Conservation (phyloP, 2,797 vertebrate species). For the Crocidura indochinensis region DNA sequence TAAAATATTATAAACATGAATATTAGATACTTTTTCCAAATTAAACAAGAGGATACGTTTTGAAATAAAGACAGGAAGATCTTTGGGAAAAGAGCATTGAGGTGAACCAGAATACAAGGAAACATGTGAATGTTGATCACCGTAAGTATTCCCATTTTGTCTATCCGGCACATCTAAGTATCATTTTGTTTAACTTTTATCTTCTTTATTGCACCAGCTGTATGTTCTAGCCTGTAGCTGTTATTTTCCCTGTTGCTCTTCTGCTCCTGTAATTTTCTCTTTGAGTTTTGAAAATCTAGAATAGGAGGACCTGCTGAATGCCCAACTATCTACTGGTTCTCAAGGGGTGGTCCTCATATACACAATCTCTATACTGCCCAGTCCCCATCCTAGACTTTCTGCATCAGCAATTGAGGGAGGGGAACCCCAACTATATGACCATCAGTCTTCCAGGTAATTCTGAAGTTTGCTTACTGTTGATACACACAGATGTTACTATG, state of each 20-base stretch:
- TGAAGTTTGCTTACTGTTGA: too few species aligned
- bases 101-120: background rate
- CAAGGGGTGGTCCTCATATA: background rate
- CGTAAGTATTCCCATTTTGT: background rate
- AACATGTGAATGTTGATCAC: background rate
- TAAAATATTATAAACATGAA: conserved; percentile 39
- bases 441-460: background rate
- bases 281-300: conserved; percentile 24
- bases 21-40: background rate
- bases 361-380: background rate
- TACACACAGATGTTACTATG: too few species aligned
- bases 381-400: too few species aligned
- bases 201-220: background rate
- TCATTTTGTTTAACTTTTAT: background rate
- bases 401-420: background rate
- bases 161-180: background rate
- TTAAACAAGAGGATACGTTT: background rate
- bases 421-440: background rate
- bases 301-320: background rate
- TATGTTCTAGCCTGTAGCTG: background rate
- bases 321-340: background rate
- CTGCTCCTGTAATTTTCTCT: background rate
- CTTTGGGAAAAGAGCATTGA: background rate
- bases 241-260: background rate
- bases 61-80: background rate